Evolutionary conservation across 2,113 vertebrate species (phyloP), one percentile per base, ranked within the genome.

Genomic region (Erinaceus europaeus): DNA sequence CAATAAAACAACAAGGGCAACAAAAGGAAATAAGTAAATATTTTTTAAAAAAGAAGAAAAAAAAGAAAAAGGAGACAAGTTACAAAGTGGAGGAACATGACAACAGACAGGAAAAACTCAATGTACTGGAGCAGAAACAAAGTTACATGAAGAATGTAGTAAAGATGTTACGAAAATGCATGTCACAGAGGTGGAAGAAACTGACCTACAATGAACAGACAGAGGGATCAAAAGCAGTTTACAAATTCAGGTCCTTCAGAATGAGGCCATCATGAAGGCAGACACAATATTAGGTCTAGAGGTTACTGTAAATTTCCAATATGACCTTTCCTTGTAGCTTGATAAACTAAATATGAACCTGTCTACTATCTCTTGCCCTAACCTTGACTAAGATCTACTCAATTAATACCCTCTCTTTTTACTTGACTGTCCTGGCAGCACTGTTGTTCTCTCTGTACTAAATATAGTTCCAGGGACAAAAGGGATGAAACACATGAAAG

Each of bases 401-500:
- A 90, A 91, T 92, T 88, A 90, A 93, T 92, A 71, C 65, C 81
- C 87, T 89, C 69, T 89, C 91, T 90, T 95, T 90, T 84, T 91
- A 48, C 71, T 82, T 86, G 71, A 62, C 78, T 68, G 78, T 34
- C 71, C 72, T 82, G 84, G 89, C 89, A 79, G 62, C 3, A 0
- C 93, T 65, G 78, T 77, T 86, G 86, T 90, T 86, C 94, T 78
- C 84, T 77, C 71, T 91, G 89, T 76, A 68, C 94, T 94, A 93
- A 94, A 94, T 90, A 93, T 95, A 95, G 89, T 90, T 84, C 90
- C 93, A 93, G 92, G 92, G 92, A 95, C 94, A 95, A 95, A 92
- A 74, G 76, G 90, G 89, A 87, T 94, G 82, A 94, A 72, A 90
- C 71, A 94, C 89, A 93, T 95, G 93, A 95, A 93, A 93, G 94